Percentiles rank a stretch among this genome's conserved stretches.
These are phyloP conservation scores for Macaca mulatta DNA, from an alignment of 2,113 vertebrate species.

Conservation along the genomic window DNA sequence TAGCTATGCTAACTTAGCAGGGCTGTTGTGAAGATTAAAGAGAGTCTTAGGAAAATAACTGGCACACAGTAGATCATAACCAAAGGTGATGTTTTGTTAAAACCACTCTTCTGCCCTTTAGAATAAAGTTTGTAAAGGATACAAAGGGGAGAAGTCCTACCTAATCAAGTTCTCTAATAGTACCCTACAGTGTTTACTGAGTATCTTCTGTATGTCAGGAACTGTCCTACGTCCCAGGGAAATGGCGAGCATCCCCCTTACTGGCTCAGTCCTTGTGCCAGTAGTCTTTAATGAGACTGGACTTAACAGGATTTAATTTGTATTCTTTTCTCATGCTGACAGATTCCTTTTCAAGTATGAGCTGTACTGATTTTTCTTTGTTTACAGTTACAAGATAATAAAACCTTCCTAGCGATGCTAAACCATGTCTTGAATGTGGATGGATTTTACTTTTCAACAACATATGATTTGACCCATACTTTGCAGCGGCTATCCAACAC, in stretches of 20 bases:
- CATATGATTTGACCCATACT: conserved; percentile 95
- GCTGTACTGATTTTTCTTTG: background rate
- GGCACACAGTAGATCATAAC: background rate
- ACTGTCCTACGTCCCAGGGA: background rate
- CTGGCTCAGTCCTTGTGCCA: background rate
- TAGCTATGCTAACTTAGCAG: background rate
- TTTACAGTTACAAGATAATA: conserved; percentile 96
- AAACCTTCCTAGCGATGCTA: conserved; percentile 95
- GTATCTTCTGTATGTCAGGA: background rate
- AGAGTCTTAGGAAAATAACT: background rate
- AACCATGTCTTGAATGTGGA: conserved; percentile 92
- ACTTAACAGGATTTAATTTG: background rate
- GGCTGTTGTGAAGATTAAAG: background rate
- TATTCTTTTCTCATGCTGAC: background rate
- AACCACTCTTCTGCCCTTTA: background rate
- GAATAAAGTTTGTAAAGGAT: background rate
- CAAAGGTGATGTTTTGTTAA: background rate
- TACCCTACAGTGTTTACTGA: rapidly evolving
- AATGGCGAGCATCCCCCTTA: too few species aligned
- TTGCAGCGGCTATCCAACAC: conserved; percentile 96
- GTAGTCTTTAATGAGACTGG: background rate
- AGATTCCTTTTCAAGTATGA: background rate
- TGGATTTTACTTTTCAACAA: conserved; percentile 95
- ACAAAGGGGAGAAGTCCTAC: background rate
- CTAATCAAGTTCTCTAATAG: rapidly evolving